phyloP scores from a whole-genome alignment of 2,797 vertebrate genomes.

The Liasis olivaceus region DNA sequence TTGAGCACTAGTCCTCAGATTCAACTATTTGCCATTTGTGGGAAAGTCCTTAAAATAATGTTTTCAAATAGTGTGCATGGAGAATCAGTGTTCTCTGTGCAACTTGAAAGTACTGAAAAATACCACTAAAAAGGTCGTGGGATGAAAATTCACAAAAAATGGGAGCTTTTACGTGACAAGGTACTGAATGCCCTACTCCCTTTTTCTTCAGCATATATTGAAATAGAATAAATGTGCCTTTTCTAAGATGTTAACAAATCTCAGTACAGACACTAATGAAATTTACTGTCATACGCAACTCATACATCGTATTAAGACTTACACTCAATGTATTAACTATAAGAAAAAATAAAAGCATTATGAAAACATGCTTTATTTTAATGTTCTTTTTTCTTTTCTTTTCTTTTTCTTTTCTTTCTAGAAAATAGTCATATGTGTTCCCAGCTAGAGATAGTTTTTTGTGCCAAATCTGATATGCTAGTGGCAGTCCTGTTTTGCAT shows the following conservation, averaged over 20 bases:
- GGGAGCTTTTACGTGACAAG: background rate
- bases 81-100: background rate
- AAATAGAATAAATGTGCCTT: background rate
- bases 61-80: background rate
- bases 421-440: background rate
- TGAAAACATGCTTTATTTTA: background rate
- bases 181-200: background rate
- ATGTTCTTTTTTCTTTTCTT: background rate
- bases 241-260: background rate
- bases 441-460: background rate
- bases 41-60: background rate
- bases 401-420: background rate
- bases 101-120: background rate
- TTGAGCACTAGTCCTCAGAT: constrained; percentile 1
- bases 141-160: background rate
- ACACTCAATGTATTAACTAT: background rate
- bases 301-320: background rate
- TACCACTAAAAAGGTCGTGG: background rate
- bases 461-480: background rate
- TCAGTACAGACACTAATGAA: background rate
- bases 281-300: background rate
- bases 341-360: background rate
- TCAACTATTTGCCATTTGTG: constrained; percentile 23
- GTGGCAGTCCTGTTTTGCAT: background rate
- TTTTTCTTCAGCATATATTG: background rate